Conservation (phyloP, 1,140 invertebrate species). For the Grapholita molesta region DNA sequence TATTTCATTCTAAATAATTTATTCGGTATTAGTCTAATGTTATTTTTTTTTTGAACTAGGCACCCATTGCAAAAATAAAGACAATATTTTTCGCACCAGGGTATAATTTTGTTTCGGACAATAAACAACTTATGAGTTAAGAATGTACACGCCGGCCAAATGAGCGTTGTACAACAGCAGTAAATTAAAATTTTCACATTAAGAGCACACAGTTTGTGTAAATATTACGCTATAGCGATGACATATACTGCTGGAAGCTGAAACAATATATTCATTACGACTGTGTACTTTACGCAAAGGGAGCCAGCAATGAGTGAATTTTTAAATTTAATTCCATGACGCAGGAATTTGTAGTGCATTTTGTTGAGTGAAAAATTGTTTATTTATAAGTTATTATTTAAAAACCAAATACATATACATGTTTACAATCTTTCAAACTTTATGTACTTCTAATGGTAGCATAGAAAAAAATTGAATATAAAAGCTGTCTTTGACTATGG, state of each 20-base stretch:
- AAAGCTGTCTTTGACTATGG: too few species aligned
- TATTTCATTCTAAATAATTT: too few species aligned
- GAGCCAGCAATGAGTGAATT: conserved; percentile 10
- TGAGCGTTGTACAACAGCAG: not conserved
- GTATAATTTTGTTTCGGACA: not conserved
- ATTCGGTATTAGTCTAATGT: too few species aligned
- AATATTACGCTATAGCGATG: not conserved
- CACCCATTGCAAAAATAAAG: not conserved
- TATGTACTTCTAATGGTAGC: too few species aligned
- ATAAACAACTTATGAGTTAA: not conserved
- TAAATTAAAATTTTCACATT: not conserved
- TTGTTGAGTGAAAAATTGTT: too few species aligned
- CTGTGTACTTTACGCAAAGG: not conserved
- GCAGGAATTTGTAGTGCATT: too few species aligned
- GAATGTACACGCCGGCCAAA: not conserved
- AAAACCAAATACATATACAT: too few species aligned
- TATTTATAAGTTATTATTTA: too few species aligned
- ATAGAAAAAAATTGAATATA: too few species aligned
- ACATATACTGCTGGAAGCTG: not conserved
- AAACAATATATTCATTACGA: not conserved
- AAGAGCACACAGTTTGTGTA: not conserved
- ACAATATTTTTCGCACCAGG: too few species aligned
- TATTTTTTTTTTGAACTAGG: too few species aligned
- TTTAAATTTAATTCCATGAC: conserved; percentile 2
- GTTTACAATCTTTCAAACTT: too few species aligned